Evolutionary conservation across 2,113 vertebrate genomes (phyloP), one percentile per base, ranked within the genome.

Genomic region (Phylloscopus trochilus): DNA sequence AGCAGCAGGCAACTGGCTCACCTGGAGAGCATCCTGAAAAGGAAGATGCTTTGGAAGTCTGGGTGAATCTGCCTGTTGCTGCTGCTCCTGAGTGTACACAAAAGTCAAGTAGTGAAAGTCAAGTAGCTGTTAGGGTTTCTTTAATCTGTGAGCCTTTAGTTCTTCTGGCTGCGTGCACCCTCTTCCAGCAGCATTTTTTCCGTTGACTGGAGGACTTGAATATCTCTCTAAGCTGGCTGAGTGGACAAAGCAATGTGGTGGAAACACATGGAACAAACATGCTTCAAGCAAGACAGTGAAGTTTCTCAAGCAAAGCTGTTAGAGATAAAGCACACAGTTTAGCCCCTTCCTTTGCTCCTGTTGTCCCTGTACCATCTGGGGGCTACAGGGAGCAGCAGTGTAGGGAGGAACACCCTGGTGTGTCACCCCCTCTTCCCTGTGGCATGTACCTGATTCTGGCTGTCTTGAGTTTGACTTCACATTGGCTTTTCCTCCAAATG

Each of bases 401-500:
- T 35, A 46, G 62, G 56, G 41, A 8, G 6, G 15, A 23, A 3
- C 28, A 20, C 0, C 8, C 22, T 51, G 14, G 2, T 0, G 2
- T 7, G 22, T 62, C 59, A 15, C 27, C 2, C 4, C 6, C 18
- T 55, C 60, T 70, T 53, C 27, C 7, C 20, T 39, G 43, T 5
- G 12, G 15, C 2, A 0, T 52, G 5, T 6, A 6, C 6, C 22
- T 28, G 51, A 44, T 55, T 83, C 68, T 55, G 31, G 18, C 44
- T 41, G 10, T 58, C 41, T 90, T 81, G 66, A 43, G 72, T 86
- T 93, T 81, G 87, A 63, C 64, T 90, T 74, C 0, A 0, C 1
- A 0, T 51, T 75, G 62, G 22, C 37, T 86, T 72, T 81, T 78
- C 15, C 27, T 91, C 41, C 64, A 72, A 83, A 72, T 74, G 39